Conservation (phyloP, 2,797 vertebrate genomes). For the Chromis chromis region DNA sequence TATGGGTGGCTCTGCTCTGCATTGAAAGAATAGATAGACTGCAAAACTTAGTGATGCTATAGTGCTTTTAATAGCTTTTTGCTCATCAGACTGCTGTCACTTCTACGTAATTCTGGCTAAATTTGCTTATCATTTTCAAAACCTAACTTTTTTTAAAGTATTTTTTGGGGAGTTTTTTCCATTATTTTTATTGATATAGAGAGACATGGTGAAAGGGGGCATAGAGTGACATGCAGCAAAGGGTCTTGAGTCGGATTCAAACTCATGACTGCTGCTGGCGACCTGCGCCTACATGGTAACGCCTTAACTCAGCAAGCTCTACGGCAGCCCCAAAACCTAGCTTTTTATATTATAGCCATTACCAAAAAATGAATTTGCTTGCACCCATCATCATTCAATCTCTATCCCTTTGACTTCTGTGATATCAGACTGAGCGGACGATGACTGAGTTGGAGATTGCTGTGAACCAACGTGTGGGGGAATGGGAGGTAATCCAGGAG, state of each 20-base stretch:
- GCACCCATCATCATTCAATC: neutral
- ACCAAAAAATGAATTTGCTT: neutral
- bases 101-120: neutral
- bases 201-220: too few species aligned
- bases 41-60: conserved; percentile 32
- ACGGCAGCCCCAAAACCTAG: neutral
- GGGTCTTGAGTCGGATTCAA: too few species aligned
- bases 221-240: too few species aligned
- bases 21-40: conserved; percentile 23
- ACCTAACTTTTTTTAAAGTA: neutral
- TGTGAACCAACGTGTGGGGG: conserved; percentile 97
- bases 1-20: conserved; percentile 21
- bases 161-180: too few species aligned
- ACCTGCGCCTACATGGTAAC: too few species aligned
- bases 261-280: too few species aligned
- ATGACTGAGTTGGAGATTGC: conserved; percentile 99
- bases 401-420: neutral
- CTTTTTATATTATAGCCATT: neutral
- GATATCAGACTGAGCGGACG: conserved; percentile 92
- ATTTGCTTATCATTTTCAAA: conserved; percentile 24
- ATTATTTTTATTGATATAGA: too few species aligned
- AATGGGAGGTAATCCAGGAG: conserved; percentile 99
- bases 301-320: too few species aligned
- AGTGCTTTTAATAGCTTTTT: conserved; percentile 34
- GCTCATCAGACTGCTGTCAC: conserved; percentile 29